A percentile compares a stretch with the other conserved stretches of the same genome.
Evolutionary conservation across 2,888 invertebrate genomes (phyloP).

Genomic region (Cancer borealis): DNA sequence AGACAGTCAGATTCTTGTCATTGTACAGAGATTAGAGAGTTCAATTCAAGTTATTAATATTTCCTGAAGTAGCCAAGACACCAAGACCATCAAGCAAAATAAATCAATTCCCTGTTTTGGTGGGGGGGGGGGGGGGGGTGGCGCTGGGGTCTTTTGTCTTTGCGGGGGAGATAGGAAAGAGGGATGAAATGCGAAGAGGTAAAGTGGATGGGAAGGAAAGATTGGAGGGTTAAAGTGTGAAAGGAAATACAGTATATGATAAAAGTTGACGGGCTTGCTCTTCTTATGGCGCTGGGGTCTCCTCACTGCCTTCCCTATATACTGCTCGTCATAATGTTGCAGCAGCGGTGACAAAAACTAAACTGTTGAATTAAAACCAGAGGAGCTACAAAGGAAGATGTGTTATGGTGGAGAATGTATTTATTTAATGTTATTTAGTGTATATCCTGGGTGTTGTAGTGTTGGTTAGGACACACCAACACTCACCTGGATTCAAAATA

Average conservation of each 20-base stretch:
- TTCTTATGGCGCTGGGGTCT: conserved; percentile 63
- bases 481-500: too few species aligned
- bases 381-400: conserved; percentile 58
- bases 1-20: too few species aligned
- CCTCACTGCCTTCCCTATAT: conserved; percentile 50
- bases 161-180: too few species aligned
- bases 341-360: conserved; percentile 66
- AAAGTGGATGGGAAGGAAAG: conserved; percentile 65
- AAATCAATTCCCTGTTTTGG: conserved; percentile 62
- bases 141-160: too few species aligned
- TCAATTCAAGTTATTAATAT: not conserved
- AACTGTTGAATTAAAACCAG: conserved; percentile 69
- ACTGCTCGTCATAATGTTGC: conserved; percentile 63
- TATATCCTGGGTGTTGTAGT: too few species aligned
- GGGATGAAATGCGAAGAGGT: too few species aligned
- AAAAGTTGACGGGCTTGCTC: too few species aligned
- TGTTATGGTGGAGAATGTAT: not conserved
- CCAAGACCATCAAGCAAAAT: conserved; percentile 54
- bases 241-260: too few species aligned
- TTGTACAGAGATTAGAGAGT: not conserved
- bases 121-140: too few species aligned
- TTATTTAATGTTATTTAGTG: too few species aligned
- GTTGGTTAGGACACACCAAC: too few species aligned
- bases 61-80: not conserved
- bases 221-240: too few species aligned